These are phyloP conservation scores for Epirrhoe alternata DNA, from an alignment of 2,888 invertebrate genomes.

Conservation along the genomic window DNA sequence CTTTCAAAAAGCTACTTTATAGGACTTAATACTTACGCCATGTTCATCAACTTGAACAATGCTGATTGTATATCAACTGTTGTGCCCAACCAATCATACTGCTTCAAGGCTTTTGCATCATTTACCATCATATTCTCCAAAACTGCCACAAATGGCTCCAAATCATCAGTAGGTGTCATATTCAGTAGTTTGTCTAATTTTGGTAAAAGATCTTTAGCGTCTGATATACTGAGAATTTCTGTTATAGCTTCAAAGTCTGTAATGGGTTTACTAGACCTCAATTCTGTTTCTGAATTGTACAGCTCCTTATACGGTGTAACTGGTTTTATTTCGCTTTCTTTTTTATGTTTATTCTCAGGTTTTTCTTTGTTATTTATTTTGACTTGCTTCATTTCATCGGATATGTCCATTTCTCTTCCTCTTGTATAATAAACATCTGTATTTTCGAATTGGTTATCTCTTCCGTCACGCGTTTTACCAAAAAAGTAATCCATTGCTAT, in stretches of 20 bases:
- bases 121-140: conserved; percentile 60
- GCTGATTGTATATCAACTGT: conserved; percentile 65
- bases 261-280: conserved; percentile 5
- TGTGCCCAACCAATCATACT: conserved; percentile 69
- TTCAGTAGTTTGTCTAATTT: conserved; percentile 39
- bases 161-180: conserved; percentile 13
- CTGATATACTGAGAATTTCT: conserved; percentile 35
- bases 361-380: background rate
- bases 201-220: conserved; percentile 35
- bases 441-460: background rate
- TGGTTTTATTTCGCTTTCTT: conserved; percentile 8
- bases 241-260: conserved; percentile 36
- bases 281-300: background rate
- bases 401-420: background rate
- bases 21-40: conserved; percentile 58
- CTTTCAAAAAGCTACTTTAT: too few relatives aligned
- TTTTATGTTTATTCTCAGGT: background rate
- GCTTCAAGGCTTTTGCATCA: conserved; percentile 51
- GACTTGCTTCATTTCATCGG: background rate
- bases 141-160: conserved; percentile 52
- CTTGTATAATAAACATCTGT: background rate
- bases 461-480: conserved; percentile 37
- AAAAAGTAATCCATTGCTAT: conserved; percentile 51
- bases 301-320: conserved; percentile 1
- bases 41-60: conserved; percentile 54